Evolutionary conservation across 1,140 invertebrate species (phyloP), one percentile per base, ranked within the genome.

Genomic region (Lineus longissimus): DNA sequence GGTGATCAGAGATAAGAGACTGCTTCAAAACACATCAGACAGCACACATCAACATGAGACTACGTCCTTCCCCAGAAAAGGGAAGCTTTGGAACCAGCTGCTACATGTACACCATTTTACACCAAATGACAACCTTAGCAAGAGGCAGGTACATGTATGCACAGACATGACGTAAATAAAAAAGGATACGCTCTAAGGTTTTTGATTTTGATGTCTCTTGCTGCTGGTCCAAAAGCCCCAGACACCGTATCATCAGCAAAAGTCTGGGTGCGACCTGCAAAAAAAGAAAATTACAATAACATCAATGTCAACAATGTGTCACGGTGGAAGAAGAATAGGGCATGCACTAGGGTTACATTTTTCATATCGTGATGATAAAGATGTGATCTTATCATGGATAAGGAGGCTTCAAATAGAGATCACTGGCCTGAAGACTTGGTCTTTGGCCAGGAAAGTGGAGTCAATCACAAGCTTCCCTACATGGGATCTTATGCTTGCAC

Each of bases 201-300:
- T 70, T 73, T 75, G 36, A 81, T 80, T 65, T 79, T 80, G 6
- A 66, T 71, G 55, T 75, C 74, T 67, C 73, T 71, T 1, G 72
- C 75, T 58, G 66, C 68, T 54, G 79, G 76, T 25, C 80, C 80
- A 72, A 74, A 81, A 13, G 77, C 76, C 23, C 77, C 78, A 29
- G 72, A 69, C n/a, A 70, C 68, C 0, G 69, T 67, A 61, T 81
- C 78, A 68, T 79, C 78, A 36, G 67, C 64, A 33, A 81, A 63
- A 9, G 77, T 73, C 29, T 71, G 33, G 19, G 71, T 75, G 2
- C 67, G 67, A 55, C 74, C 76, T 76, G 65, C 31, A 71, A 71
- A 59, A 2, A 62, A 65, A 56, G 40, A 56, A 41, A 40, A 15
- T 51, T 23, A 7, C n/a, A 7, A 9, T 6, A 4, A 7, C 9